Evolutionary conservation across 2,888 invertebrate genomes (phyloP).

Genomic region (Luffia ferchaultella): DNA sequence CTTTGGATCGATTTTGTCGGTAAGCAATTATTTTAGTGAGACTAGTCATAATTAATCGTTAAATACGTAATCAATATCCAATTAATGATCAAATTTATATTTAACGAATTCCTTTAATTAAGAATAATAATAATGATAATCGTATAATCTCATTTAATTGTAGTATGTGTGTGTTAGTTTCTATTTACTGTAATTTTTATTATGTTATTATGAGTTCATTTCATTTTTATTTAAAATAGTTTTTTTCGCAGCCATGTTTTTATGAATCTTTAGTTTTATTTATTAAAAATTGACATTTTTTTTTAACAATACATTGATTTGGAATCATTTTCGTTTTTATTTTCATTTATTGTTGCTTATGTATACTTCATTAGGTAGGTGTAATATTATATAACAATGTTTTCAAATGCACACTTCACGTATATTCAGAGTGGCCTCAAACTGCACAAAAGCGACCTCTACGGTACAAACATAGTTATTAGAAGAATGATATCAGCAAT

Average conservation of each 20-base stretch:
- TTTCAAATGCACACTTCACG: too few relatives aligned
- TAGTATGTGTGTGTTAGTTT: not conserved
- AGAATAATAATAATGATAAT: not conserved
- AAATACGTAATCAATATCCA: not conserved
- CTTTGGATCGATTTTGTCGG: not conserved
- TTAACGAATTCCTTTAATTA: not conserved
- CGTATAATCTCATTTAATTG: not conserved
- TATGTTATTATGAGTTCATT: not conserved
- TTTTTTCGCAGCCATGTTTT: not conserved
- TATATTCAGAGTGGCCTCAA: conserved; percentile 28
- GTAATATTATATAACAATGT: conserved; percentile 9
- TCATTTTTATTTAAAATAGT: not conserved
- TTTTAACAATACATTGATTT: conserved; percentile 16
- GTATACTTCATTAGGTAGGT: not conserved
- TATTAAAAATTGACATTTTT: not conserved
- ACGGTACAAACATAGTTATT: conserved; percentile 47
- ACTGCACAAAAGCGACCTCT: conserved; percentile 24
- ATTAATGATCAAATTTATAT: not conserved
- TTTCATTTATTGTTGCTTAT: conserved; percentile 18
- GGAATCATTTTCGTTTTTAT: conserved; percentile 18
- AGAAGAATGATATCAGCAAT: conserved; percentile 14
- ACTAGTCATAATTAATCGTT: conserved; percentile 35
- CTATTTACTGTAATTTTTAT: not conserved
- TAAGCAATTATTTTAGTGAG: conserved; percentile 22
- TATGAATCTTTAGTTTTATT: not conserved